These are phyloP conservation scores for Teleogryllus occipitalis DNA, from an alignment of 1,140 invertebrate genomes.

Conservation along the genomic window DNA sequence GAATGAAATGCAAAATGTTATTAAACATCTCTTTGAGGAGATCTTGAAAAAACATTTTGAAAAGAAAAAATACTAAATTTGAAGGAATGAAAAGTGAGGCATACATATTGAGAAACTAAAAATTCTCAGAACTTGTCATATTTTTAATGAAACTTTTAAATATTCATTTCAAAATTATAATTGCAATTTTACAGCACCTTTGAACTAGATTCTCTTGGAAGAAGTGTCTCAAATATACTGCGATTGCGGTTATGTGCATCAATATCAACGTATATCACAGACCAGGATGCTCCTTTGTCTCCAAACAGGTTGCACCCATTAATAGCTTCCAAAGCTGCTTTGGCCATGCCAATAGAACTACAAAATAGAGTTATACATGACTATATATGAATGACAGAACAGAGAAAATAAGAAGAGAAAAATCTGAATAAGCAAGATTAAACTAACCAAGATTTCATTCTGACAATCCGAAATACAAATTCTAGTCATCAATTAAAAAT, in stretches of 20 bases:
- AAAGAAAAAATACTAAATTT: too few relatives aligned
- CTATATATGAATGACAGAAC: background rate
- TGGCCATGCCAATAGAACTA: conserved; percentile 83
- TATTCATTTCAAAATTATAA: too few relatives aligned
- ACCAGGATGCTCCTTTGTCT: conserved; percentile 93
- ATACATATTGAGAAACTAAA: too few relatives aligned
- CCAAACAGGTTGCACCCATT: conserved; percentile 99
- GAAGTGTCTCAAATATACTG: conserved; percentile 96
- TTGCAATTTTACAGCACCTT: conserved; percentile 54
- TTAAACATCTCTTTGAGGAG: too few relatives aligned
- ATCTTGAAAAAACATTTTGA: too few relatives aligned
- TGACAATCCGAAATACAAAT: background rate
- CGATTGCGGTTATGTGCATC: conserved; percentile 98
- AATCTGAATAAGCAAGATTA: conserved; percentile 15
- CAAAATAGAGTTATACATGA: conserved; percentile 20
- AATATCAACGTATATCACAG: conserved; percentile 98
- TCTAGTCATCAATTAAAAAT: background rate
- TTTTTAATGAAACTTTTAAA: too few relatives aligned
- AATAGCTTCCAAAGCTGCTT: conserved; percentile 95
- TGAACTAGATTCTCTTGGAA: conserved; percentile 96
- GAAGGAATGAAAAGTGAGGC: too few relatives aligned
- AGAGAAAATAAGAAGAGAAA: background rate
- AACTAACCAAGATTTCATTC: background rate
- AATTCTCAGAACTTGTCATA: too few relatives aligned
- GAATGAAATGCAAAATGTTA: too few relatives aligned